Evolutionary conservation across 2,113 vertebrate species (phyloP), one percentile per base, ranked within the genome.

Genomic region (Pelobates fuscus): DNA sequence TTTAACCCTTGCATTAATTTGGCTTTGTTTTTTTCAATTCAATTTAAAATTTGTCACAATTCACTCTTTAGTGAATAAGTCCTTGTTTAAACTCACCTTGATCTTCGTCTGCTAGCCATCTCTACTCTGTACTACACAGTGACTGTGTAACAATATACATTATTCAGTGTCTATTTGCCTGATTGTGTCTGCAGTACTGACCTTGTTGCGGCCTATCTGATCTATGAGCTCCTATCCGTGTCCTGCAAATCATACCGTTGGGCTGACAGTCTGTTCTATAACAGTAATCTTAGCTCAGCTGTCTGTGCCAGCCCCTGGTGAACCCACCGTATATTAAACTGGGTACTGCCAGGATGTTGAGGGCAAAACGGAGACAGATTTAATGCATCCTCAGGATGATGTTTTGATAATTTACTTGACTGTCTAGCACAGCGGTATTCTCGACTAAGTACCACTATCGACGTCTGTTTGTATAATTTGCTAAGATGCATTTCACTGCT

Each of bases 181-280:
- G 65, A 68, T 27, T 27, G 20, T 68, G 26, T 68, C 65, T 60
- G 41, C 52, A 27, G 2, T 26, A 23, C 59, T 61, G 73, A 76
- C 73, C 73, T 76, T 76, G 64, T 41, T 60, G 44, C 59, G 41
- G 64, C 41, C 65, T n/a, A 6, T 20, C 54, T 76, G 65, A 76
- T 76, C 37, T 76, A 76, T 55, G 55, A 60, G 37, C 55, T 52
- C 41, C 37, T 52, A 25, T 55, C 57, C 17, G 54, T 27, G 46
- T 15, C 20, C 32, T 25, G 49, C 65, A 76, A 76, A 76, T 76
- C 73, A 76, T 20, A 43, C 41, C 25, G 29, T n/a, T 41, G 27
- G 24, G 55, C 65, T 76, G 73, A 76, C 73, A 68, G 59, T 8
- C 37, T n/a, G 15, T 49, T 60, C 64, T 52, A 61, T 43, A 37